phyloP scores from a whole-genome alignment of 53 echinoderm and acorn worm genomes.

The Holothuria scabra region DNA sequence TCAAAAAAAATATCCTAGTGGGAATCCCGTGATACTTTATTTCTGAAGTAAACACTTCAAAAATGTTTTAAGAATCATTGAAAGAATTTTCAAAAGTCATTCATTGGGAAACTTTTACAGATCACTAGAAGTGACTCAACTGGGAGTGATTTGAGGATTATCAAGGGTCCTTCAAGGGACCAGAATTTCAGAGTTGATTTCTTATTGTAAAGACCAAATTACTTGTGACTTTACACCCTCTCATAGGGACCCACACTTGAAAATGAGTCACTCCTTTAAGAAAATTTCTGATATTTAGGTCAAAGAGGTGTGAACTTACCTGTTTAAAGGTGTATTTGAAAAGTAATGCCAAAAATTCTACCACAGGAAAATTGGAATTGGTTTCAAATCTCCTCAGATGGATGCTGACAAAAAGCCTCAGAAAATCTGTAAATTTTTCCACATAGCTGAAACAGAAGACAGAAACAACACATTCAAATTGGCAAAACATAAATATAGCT shows the following conservation, averaged over 20 bases:
- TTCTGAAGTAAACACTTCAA: no score
- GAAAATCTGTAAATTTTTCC: conserved; percentile 97
- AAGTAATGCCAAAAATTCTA: conserved; percentile 89
- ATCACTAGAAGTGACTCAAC: no score
- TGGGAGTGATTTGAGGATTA: no score
- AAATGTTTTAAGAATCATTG: no score
- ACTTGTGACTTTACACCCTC: neutral
- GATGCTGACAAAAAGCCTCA: conserved; percentile 90
- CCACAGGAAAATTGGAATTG: conserved; percentile 91
- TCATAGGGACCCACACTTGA: neutral
- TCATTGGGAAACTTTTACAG: no score
- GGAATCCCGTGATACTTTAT: no score
- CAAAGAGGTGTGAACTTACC: conserved; percentile 56
- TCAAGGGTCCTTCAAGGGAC: no score
- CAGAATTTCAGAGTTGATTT: no score
- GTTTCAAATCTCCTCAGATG: conserved; percentile 90
- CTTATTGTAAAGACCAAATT: neutral
- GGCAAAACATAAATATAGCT: no score
- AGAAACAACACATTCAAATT: no score
- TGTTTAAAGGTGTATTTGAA: conserved; percentile 99
- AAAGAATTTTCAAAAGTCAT: no score
- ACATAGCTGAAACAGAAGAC: conserved; percentile 71
- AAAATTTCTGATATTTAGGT: neutral
- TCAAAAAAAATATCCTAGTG: no score
- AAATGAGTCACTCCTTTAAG: neutral